Conservation (phyloP, 1,140 invertebrate species). For the Whitmania pigra region DNA sequence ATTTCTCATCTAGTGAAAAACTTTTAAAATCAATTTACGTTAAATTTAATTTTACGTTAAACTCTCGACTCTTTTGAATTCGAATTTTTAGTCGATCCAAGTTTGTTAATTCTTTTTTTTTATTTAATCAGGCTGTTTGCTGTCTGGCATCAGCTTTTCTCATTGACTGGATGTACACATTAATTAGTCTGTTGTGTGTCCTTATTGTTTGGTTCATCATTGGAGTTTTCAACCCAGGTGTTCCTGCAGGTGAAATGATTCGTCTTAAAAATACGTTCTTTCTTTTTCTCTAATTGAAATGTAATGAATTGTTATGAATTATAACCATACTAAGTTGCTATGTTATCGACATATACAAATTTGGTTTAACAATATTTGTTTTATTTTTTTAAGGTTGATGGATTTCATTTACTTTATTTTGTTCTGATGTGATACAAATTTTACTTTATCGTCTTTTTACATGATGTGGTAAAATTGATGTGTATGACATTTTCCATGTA, state of each 20-base stretch:
- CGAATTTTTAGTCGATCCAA: too few species aligned
- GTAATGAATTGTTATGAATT: neutral
- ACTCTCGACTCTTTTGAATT: too few species aligned
- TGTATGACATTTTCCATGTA: neutral
- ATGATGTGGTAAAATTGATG: neutral
- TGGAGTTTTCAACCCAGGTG: neutral
- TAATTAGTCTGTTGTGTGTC: neutral
- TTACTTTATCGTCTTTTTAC: too few species aligned
- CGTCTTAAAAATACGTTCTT: too few species aligned
- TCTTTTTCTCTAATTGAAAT: neutral
- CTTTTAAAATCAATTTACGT: too few species aligned
- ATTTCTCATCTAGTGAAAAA: too few species aligned
- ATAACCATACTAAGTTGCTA: too few species aligned
- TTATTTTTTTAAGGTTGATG: neutral
- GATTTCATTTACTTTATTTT: neutral
- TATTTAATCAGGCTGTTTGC: neutral
- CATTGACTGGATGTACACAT: conserved; percentile 14
- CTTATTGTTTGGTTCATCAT: conserved; percentile 7
- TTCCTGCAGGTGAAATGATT: neutral
- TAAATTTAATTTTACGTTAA: too few species aligned
- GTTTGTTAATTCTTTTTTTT: neutral
- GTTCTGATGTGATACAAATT: neutral
- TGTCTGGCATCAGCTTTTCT: neutral
- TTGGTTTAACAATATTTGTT: neutral
- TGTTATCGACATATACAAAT: too few species aligned